These are phyloP conservation scores for Periplaneta americana DNA, from an alignment of 1,140 invertebrate genomes.

Conservation along the genomic window DNA sequence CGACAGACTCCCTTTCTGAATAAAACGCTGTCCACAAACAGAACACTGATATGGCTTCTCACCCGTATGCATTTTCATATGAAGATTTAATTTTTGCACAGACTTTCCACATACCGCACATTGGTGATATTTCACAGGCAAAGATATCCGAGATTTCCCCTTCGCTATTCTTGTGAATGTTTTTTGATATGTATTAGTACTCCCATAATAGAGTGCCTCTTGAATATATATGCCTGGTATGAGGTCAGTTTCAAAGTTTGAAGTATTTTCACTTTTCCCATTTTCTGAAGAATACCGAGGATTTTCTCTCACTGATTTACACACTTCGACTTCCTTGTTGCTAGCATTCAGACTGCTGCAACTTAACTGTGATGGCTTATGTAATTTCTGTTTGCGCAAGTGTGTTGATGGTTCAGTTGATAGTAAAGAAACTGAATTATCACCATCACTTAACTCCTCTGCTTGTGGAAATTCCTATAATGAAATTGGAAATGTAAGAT, in stretches of 20 bases:
- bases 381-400: neutral
- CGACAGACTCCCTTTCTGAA: neutral
- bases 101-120: neutral
- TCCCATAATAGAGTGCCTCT: neutral
- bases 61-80: constrained; percentile 19
- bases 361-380: neutral
- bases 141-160: neutral
- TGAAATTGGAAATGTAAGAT: no score
- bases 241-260: neutral
- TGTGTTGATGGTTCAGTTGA: neutral
- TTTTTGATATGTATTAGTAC: neutral
- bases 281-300: neutral
- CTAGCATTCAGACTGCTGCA: neutral
- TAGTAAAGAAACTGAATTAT: neutral
- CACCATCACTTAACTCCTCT: neutral
- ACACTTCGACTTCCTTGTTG: neutral
- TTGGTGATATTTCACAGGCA: neutral
- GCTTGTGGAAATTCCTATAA: neutral
- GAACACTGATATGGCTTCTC: neutral
- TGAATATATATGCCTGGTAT: neutral
- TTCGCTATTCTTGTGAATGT: neutral
- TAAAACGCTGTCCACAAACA: neutral
- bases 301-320: neutral
- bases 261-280: neutral
- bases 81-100: neutral